phyloP scores from a whole-genome alignment of 2,113 vertebrate species.

The Corapipo altera region DNA sequence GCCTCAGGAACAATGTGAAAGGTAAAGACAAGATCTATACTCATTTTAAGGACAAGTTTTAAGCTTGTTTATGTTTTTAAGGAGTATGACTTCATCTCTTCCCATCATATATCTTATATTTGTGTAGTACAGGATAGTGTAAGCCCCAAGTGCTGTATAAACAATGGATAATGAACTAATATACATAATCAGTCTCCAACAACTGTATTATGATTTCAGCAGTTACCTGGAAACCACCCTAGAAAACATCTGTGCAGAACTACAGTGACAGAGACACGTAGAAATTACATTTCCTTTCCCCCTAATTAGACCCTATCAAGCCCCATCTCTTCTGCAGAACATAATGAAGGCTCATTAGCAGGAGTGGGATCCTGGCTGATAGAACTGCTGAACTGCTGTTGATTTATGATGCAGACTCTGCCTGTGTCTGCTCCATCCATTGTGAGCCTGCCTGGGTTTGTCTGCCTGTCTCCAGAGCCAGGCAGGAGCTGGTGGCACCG shows the following conservation, averaged over 20 bases:
- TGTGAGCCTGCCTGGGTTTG: background rate
- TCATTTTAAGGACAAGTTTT: background rate
- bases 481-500: rapidly evolving
- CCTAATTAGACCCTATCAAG: background rate
- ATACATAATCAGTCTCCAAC: rapidly evolving
- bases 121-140: background rate
- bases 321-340: background rate
- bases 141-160: background rate
- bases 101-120: background rate
- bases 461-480: background rate
- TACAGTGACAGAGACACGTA: background rate
- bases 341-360: background rate
- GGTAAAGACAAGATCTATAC: background rate
- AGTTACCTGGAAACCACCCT: background rate
- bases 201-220: background rate
- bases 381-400: background rate
- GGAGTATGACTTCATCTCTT: background rate
- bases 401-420: background rate
- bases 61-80: background rate
- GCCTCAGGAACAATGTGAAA: background rate
- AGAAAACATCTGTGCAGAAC: background rate
- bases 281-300: background rate
- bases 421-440: background rate
- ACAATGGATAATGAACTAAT: background rate
- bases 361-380: background rate